These are phyloP conservation scores for Perca schrenkii DNA, from an alignment of 2,113 vertebrate species.

Conservation along the genomic window DNA sequence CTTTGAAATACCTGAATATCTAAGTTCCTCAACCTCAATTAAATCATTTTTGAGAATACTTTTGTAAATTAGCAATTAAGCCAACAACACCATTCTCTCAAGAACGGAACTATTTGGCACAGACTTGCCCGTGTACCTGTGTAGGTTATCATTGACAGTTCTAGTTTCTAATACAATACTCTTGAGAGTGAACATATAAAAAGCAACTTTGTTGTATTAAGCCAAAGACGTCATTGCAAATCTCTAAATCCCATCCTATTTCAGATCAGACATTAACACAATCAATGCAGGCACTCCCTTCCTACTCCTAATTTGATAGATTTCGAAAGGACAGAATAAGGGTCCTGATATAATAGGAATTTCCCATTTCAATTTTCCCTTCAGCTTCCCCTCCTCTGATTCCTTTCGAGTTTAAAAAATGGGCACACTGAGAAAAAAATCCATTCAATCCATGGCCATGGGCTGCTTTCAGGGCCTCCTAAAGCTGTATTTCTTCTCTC, in stretches of 20 bases:
- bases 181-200: background rate
- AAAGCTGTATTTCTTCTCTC: slow-evolving; percentile 76
- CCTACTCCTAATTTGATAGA: slow-evolving; percentile 48
- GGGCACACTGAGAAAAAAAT: slow-evolving; percentile 72
- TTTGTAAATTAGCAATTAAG: slow-evolving; percentile 33
- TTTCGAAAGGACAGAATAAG: slow-evolving; percentile 47
- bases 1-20: slow-evolving; percentile 26
- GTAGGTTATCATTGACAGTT: background rate
- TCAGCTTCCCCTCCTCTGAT: slow-evolving; percentile 54
- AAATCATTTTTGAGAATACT: slow-evolving; percentile 20
- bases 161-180: background rate
- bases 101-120: background rate
- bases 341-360: slow-evolving; percentile 60
- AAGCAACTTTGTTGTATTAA: background rate
- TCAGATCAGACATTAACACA: slow-evolving; percentile 56
- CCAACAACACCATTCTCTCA: background rate
- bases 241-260: slow-evolving; percentile 5
- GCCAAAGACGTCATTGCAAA: slow-evolving; percentile 38
- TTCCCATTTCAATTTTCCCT: slow-evolving; percentile 60
- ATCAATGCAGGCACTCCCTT: slow-evolving; percentile 39
- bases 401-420: slow-evolving; percentile 77
- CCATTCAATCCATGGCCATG: slow-evolving; percentile 73
- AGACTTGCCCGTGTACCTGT: background rate
- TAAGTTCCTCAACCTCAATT: slow-evolving; percentile 3
- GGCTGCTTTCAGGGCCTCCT: slow-evolving; percentile 75